Evolutionary conservation across 2,113 vertebrate genomes (phyloP).

Genomic region (Xenopus borealis): DNA sequence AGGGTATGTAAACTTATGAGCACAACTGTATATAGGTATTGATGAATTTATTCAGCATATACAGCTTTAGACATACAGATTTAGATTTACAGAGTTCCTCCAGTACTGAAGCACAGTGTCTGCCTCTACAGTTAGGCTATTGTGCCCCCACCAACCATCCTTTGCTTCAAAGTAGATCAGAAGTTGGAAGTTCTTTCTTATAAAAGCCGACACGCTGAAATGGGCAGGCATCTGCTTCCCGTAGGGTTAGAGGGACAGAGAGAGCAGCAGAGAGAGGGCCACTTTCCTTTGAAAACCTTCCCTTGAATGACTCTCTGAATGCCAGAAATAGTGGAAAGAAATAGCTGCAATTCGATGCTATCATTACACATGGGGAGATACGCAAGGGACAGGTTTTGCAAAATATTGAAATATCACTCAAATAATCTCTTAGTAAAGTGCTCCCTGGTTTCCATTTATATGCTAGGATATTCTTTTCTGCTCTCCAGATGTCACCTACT

Average conservation of each 20-base stretch:
- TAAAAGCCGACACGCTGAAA: conserved; percentile 36
- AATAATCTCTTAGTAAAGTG: conserved; percentile 31
- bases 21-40: too few relatives aligned
- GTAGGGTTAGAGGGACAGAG: conserved; percentile 40
- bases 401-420: conserved; percentile 37
- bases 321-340: conserved; percentile 20
- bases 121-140: conserved; percentile 34
- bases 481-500: conserved; percentile 15
- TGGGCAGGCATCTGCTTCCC: conserved; percentile 29
- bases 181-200: conserved; percentile 34
- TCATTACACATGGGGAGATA: conserved; percentile 27
- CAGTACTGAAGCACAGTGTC: conserved; percentile 8
- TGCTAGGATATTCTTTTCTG: conserved; percentile 12
- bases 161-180: conserved; percentile 43
- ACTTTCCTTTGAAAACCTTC: conserved; percentile 27
- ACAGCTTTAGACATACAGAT: too few relatives aligned
- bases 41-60: too few relatives aligned
- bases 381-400: conserved; percentile 17
- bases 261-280: conserved; percentile 21
- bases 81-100: background rate
- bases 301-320: conserved; percentile 32
- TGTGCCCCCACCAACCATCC: conserved; percentile 36
- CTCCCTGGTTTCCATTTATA: conserved; percentile 15
- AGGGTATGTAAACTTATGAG: too few relatives aligned
- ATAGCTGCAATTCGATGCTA: conserved; percentile 33